These are phyloP conservation scores for Zaprionus lachaisei DNA, from an alignment of 1,140 invertebrate genomes.

Conservation along the genomic window DNA sequence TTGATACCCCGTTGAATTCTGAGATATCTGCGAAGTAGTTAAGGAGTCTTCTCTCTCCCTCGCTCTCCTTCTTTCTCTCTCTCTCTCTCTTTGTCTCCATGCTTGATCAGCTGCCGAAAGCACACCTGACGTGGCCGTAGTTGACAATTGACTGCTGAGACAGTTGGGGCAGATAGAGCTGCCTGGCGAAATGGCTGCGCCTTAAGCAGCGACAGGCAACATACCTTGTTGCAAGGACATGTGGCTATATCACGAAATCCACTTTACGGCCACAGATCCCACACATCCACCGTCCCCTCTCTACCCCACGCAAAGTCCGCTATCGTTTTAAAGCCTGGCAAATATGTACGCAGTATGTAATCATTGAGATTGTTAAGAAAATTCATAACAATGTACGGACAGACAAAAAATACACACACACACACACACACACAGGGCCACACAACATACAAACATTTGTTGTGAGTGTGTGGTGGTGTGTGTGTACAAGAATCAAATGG, in stretches of 20 bases:
- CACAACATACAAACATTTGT: constrained; percentile 11
- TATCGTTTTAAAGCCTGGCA: constrained; percentile 49
- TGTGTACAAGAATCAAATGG: constrained; percentile 66
- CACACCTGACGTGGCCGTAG: constrained; percentile 1
- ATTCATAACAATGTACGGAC: constrained; percentile 63
- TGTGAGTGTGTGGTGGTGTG: background rate
- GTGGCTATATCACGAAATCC: constrained; percentile 36
- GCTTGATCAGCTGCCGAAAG: constrained; percentile 7
- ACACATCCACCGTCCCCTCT: constrained; percentile 2
- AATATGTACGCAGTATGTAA: constrained; percentile 49
- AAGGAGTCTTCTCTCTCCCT: background rate
- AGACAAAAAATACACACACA: constrained; percentile 8
- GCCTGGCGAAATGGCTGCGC: constrained; percentile 7
- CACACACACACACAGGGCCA: constrained; percentile 26
- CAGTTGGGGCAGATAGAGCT: background rate
- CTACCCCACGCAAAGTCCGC: constrained; percentile 18
- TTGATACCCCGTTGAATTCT: background rate
- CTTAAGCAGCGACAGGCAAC: constrained; percentile 15
- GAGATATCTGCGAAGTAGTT: background rate
- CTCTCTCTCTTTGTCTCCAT: background rate
- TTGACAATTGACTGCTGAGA: constrained; percentile 3
- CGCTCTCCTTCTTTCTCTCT: background rate
- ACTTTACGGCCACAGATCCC: constrained; percentile 31
- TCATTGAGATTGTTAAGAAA: constrained; percentile 53
- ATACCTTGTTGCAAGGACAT: constrained; percentile 25